Conservation (phyloP, 2,888 invertebrate genomes). For the Phyllotreta striolata region DNA sequence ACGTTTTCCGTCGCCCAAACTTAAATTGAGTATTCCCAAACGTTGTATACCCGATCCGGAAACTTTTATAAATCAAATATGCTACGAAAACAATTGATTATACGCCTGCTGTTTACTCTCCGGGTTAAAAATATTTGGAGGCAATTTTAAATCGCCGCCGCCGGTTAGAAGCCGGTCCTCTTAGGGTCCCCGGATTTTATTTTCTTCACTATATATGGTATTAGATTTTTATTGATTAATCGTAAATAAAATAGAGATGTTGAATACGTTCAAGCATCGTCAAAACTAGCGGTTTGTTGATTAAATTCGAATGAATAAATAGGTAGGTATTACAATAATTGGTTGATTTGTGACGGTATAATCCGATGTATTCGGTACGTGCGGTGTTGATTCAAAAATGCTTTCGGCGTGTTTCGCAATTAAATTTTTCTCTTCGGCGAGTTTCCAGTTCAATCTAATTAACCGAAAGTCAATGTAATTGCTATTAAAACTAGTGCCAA, state of each 20-base stretch:
- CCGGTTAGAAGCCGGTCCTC: too few species aligned
- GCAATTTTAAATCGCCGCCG: too few species aligned
- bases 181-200: too few species aligned
- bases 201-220: too few species aligned
- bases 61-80: conserved; percentile 22
- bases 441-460: conserved; percentile 18
- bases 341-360: too few species aligned
- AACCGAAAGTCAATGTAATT: conserved; percentile 17
- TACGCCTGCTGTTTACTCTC: conserved; percentile 18
- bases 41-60: conserved; percentile 12
- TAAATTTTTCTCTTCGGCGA: conserved; percentile 9
- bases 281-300: too few species aligned
- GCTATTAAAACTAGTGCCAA: conserved; percentile 10
- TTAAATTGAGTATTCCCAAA: conserved; percentile 21
- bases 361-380: not conserved
- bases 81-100: conserved; percentile 25
- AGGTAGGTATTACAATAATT: too few species aligned
- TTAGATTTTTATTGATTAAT: too few species aligned
- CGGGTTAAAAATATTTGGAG: conserved; percentile 17
- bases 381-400: conserved; percentile 3
- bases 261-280: too few species aligned
- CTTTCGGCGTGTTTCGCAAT: conserved; percentile 4
- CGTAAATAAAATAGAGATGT: too few species aligned
- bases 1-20: not conserved
- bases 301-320: too few species aligned